Evolutionary conservation across 2,113 vertebrate species (phyloP).

Genomic region (Takifugu bimaculatus): DNA sequence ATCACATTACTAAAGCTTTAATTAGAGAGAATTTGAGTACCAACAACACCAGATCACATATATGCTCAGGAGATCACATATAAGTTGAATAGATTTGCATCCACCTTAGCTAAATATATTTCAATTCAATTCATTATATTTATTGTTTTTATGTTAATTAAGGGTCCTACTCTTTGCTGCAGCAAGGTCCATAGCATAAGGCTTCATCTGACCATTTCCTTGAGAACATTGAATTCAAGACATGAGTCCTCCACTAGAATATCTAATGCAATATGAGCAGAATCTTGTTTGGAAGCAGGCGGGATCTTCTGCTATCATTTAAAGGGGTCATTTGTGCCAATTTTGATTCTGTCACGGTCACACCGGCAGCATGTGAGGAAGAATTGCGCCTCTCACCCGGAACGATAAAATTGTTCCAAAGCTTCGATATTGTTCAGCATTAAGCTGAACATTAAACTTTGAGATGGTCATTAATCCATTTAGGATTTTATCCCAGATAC

Average conservation of each 20-base stretch:
- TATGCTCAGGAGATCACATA: too few species aligned
- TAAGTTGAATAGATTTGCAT: too few species aligned
- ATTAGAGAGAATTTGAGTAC: too few species aligned
- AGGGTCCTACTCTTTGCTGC: too few species aligned
- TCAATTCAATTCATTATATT: too few species aligned
- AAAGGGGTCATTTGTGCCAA: slow-evolving; percentile 4
- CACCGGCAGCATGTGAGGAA: slow-evolving; percentile 5
- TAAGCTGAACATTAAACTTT: background rate
- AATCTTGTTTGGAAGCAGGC: slow-evolving; percentile 12
- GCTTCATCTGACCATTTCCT: background rate
- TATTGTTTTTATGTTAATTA: too few species aligned
- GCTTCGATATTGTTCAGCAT: background rate
- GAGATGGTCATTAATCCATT: background rate
- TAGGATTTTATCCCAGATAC: background rate
- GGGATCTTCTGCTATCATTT: background rate
- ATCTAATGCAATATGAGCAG: background rate
- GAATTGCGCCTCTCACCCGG: slow-evolving; percentile 10
- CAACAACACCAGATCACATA: too few species aligned
- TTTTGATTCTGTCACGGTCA: slow-evolving; percentile 11
- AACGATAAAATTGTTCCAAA: too few species aligned
- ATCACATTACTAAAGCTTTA: too few species aligned
- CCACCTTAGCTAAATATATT: too few species aligned
- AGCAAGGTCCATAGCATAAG: too few species aligned
- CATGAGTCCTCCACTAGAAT: too few species aligned
- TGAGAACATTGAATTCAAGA: slow-evolving; percentile 4